These are phyloP conservation scores for Acutogordius australiensis DNA, from an alignment of 2,888 invertebrate genomes.

Conservation along the genomic window DNA sequence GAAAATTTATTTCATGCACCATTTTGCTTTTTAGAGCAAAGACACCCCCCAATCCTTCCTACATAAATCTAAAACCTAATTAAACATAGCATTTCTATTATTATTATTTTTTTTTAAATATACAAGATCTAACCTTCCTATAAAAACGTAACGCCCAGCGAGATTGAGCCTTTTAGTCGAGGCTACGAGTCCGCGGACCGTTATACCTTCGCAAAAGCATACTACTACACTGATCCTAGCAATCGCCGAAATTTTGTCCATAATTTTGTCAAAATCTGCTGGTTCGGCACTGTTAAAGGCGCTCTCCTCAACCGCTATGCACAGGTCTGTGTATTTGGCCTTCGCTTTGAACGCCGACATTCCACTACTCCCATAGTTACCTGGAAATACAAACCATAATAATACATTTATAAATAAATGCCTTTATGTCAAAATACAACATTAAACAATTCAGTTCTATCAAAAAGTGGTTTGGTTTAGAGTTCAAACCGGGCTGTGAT, in stretches of 20 bases:
- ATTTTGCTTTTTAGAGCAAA: too few species aligned
- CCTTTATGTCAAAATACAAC: too few species aligned
- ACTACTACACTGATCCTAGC: conserved; percentile 34
- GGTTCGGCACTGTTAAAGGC: conserved; percentile 33
- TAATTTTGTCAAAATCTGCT: conserved; percentile 28
- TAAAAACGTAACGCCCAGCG: conserved; percentile 33
- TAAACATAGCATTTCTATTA: neutral
- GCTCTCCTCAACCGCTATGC: conserved; percentile 39
- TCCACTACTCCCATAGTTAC: conserved; percentile 45
- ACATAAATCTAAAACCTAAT: too few species aligned
- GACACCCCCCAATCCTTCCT: too few species aligned
- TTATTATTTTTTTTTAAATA: too few species aligned
- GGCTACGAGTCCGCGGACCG: conserved; percentile 35
- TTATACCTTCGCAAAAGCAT: conserved; percentile 48
- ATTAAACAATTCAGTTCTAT: too few species aligned
- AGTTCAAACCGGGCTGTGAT: too few species aligned
- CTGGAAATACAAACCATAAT: conserved; percentile 24
- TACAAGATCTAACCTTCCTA: conserved; percentile 42
- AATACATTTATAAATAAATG: neutral
- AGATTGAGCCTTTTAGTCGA: conserved; percentile 33
- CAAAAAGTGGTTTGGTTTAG: too few species aligned
- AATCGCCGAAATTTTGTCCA: conserved; percentile 17
- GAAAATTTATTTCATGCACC: too few species aligned
- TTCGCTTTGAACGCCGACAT: conserved; percentile 42
- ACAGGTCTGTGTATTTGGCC: conserved; percentile 36